Evolutionary conservation across 1,140 invertebrate species (phyloP).

Genomic region (Bathynomus jamesi): DNA sequence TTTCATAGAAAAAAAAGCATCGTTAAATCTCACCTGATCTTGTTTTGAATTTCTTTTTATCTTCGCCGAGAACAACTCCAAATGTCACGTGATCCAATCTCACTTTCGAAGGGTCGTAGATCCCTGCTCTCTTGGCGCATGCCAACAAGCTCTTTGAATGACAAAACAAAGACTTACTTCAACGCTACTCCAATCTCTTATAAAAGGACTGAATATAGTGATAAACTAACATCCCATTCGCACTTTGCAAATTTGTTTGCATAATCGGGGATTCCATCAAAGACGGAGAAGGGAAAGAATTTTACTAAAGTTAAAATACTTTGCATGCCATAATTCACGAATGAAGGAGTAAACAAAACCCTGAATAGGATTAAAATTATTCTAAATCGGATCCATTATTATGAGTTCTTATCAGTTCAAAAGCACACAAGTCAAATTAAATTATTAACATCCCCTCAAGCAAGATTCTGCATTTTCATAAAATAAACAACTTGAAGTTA

Average conservation of each 20-base stretch:
- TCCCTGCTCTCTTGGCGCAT: constrained; percentile 62
- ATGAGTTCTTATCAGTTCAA: too few relatives aligned
- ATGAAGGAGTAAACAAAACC: background rate
- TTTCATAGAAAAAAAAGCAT: too few relatives aligned
- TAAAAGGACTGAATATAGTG: too few relatives aligned
- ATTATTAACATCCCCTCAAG: background rate
- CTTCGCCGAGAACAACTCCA: constrained; percentile 95
- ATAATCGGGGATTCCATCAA: background rate
- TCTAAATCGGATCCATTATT: background rate
- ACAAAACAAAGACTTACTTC: background rate
- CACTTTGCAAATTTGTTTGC: constrained; percentile 3
- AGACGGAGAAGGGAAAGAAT: background rate
- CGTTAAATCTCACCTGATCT: constrained; percentile 65
- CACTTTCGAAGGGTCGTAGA: constrained; percentile 54
- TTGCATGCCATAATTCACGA: too few relatives aligned
- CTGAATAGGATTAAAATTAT: background rate
- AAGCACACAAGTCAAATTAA: background rate
- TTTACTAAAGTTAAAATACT: too few relatives aligned
- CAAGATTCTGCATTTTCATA: background rate
- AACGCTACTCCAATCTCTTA: background rate
- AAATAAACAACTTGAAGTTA: background rate
- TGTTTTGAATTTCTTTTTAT: constrained; percentile 99
- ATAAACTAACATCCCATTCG: too few relatives aligned
- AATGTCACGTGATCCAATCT: constrained; percentile 87
- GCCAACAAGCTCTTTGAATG: constrained; percentile 48